Base-by-base conservation (phyloP, 2,113 vertebrate genomes). In the Danionella cerebrum region DNA sequence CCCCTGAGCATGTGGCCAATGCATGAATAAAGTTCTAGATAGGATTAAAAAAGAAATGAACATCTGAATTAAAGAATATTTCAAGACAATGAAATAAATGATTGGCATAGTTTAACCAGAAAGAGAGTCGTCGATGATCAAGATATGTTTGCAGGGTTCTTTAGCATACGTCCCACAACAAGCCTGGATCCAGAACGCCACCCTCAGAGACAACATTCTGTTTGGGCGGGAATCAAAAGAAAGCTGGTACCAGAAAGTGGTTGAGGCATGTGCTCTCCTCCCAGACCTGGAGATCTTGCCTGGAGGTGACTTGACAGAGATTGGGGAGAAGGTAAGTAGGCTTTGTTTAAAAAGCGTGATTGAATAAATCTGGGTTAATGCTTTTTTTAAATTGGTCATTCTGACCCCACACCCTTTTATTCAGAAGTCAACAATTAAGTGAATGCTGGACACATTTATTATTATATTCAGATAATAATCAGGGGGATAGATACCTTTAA, bases 141-240 rank as follows among this genome's bases (percentile, higher is more conserved):
- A 48, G 14, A 19, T 16, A 14, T 67, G 2, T 21, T 25, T 74
- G 1, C 70, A 98, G 96, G 95, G 93, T 27, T 90, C 91, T 0
- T 84, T 98, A 73, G 95, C 95, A 42, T 98, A 96, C 0, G 90
- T 98, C 48, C 87, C 96, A 6, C 96, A 98, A 84, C 95, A 98
- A 83, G 93, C 96, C 13, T 98, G 96, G 96, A 94, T 98, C 76
- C 96, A 98, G 80, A 98, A 98, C 6, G 82, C 92, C 10, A 91
- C 93, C 1, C 85, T 98, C 60, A 85, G 83, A 73, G 90, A 91
- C 38, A 98, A 98, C 81, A 89, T 98, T 3, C 10, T 91, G 3
- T 98, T 98, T 52, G 95, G 96, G 5, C 90, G 86, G 45, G 89
- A 89, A 57, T 71, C 68, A 57, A 88, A 78, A 14, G 88, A 90